Percentiles rank a stretch among this genome's conserved stretches.
Evolutionary conservation across 2,888 invertebrate species (phyloP).

Genomic region (Thera obeliscata): DNA sequence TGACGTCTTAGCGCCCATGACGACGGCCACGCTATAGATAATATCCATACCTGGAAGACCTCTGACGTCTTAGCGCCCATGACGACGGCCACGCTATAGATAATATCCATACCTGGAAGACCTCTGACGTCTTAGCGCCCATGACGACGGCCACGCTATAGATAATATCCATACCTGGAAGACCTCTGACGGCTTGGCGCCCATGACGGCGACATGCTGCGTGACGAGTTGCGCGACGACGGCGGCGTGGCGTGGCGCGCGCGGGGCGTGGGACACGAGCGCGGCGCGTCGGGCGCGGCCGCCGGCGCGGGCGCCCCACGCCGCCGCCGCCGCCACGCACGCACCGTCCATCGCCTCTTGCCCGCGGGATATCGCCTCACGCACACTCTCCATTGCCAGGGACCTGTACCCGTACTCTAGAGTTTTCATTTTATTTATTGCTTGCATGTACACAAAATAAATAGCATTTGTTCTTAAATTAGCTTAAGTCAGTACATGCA

Average conservation of each 20-base stretch:
- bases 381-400: constrained; percentile 91
- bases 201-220: constrained; percentile 89
- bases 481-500: too few species aligned
- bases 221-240: constrained; percentile 92
- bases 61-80: too few species aligned
- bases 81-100: too few species aligned
- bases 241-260: constrained; percentile 88
- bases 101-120: too few species aligned
- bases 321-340: constrained; percentile 91
- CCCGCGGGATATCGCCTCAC: constrained; percentile 93
- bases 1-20: too few species aligned
- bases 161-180: constrained; percentile 66
- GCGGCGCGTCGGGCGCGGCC: constrained; percentile 87
- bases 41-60: too few species aligned
- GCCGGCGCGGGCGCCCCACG: constrained; percentile 87
- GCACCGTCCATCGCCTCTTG: constrained; percentile 94
- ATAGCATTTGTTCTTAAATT: too few species aligned
- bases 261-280: constrained; percentile 55
- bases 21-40: too few species aligned
- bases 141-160: too few species aligned
- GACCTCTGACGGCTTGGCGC: constrained; percentile 87
- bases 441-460: too few species aligned
- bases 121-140: too few species aligned
- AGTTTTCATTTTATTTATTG: too few species aligned
- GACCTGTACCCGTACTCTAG: constrained; percentile 73